These are phyloP conservation scores for Lutjanus argentimaculatus DNA, from an alignment of 2,797 vertebrate species.

Conservation along the genomic window DNA sequence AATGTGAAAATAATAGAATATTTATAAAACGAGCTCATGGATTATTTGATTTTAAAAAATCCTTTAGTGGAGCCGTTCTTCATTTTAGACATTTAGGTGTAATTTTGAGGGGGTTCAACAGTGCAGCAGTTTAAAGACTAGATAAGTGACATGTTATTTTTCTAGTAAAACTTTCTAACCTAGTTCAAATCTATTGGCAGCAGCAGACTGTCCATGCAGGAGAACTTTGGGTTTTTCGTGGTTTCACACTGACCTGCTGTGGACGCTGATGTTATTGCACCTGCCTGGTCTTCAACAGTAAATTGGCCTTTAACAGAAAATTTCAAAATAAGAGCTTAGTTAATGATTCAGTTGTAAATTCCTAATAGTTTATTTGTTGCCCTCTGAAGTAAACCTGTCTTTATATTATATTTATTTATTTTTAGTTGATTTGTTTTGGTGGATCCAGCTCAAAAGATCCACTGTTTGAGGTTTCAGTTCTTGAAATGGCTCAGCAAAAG, in stretches of 20 bases:
- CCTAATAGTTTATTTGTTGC: neutral
- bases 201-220: neutral
- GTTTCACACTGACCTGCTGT: conserved; percentile 28
- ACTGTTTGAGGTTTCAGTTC: too few species aligned
- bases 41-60: neutral
- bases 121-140: neutral
- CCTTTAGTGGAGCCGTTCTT: neutral
- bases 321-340: neutral
- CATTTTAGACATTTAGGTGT: neutral
- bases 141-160: too few species aligned
- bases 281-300: neutral
- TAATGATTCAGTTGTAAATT: neutral
- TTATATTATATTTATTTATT: neutral
- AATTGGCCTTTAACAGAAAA: neutral
- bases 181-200: neutral
- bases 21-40: too few species aligned
- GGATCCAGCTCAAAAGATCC: too few species aligned
- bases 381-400: neutral
- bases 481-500: neutral
- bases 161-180: neutral
- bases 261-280: neutral
- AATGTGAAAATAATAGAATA: neutral
- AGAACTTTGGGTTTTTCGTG: neutral
- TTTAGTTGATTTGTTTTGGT: neutral
- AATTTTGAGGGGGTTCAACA: neutral